Base-by-base conservation (phyloP, 1,140 invertebrate genomes). In the Drosophila elegans region DNA sequence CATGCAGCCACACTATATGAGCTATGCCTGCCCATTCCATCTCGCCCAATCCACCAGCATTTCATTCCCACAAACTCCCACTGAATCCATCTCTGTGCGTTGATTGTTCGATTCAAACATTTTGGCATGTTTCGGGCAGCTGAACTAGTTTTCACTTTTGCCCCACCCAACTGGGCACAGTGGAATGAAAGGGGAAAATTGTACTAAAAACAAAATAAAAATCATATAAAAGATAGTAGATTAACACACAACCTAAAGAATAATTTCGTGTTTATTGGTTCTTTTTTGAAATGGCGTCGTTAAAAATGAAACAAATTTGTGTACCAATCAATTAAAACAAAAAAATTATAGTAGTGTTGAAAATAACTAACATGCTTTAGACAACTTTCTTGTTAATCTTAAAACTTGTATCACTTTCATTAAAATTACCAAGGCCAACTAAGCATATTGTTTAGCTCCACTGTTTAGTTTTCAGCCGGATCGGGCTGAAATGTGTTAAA, bases 61-160 rank as follows among this genome's bases (percentile, higher is more conserved):
- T 69, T 1, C 10, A 21, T 11, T 13, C 21, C 51, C 36, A 42
- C 51, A 42, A 36, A 4, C 38, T 32, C 39, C 49, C 48, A 10
- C 38, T 39, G 44, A 36, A 62, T 63, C 72, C 34, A 32, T 41
- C 34, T 41, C 62, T 48, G 45, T 72, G 81, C 59, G 74, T 81
- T 86, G 78, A 85, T 85, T 81, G 64, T 86, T 62, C 68, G 63
- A 85, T 81, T 86, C 82, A 85, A 84, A 84, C 68, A 84, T 85
- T 84, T 85, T 85, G 81, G 77, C 81, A 85, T 85, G 77, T 84
- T 80, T 63, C 56, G 66, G 81, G 51, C 54, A 57, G 32, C 44
- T 57, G 61, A 41, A 60, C 52, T 27, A 44, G 39, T 72, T 84
- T 83, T 59, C 75, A 48, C 57, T 64, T 72, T 68, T 67, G 56